phyloP scores from a whole-genome alignment of 2,888 invertebrate species.

The Chromoteleia sp. region DNA sequence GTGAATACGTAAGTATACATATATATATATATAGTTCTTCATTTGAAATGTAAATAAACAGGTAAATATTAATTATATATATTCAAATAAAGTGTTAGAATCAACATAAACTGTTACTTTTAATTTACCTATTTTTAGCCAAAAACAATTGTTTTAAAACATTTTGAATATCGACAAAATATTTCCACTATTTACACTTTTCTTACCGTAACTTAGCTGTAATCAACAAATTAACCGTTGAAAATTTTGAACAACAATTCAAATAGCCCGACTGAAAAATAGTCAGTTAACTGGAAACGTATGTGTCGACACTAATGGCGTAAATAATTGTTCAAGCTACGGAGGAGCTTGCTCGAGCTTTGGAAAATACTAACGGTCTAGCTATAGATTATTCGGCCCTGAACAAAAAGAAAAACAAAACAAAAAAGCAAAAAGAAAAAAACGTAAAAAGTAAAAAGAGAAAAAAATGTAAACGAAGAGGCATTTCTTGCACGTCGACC shows the following conservation, averaged over 20 bases:
- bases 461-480: conserved; percentile 52
- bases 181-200: no score
- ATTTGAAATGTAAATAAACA: no score
- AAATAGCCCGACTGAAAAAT: conserved; percentile 4
- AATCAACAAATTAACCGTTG: conserved; percentile 1
- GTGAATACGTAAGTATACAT: no score
- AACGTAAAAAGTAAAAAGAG: conserved; percentile 23
- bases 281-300: conserved; percentile 27
- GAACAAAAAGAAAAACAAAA: conserved; percentile 28
- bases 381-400: conserved; percentile 65
- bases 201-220: no score
- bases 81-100: no score
- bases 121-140: no score
- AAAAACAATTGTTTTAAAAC: no score
- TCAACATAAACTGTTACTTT: no score
- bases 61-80: no score
- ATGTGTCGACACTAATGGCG: conserved; percentile 33
- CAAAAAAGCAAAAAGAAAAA: conserved; percentile 24
- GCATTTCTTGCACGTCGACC: conserved; percentile 66
- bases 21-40: no score
- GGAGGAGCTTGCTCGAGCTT: conserved; percentile 40
- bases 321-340: conserved; percentile 61
- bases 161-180: no score
- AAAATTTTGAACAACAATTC: background rate
- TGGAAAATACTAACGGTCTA: conserved; percentile 50